Evolutionary conservation across 30 jellyfish, hydroid and myxozoan species (phyloP), one percentile per base, ranked within the genome.

Genomic region (Nemopilema nomurai): DNA sequence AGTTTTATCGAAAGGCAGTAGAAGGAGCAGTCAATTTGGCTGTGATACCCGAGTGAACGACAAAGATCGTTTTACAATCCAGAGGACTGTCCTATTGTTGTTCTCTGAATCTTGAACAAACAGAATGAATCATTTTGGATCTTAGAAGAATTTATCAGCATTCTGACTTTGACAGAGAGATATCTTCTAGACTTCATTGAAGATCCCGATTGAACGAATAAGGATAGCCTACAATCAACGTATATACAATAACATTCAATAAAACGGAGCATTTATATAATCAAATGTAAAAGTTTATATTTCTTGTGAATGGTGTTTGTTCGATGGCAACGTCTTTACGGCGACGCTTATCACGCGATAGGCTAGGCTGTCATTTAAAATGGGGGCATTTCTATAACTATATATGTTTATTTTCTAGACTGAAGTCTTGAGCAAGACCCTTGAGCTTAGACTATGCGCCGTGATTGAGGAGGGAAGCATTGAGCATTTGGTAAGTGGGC

Each of bases 361-460:
- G 63, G 64, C 4, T 68, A 68, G 50, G 26, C 21, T 22, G 18
- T 6, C 8, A 20, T 1, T 68, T 18, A 18, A 4, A 13, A 18
- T 20, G 78, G 9, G 26, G 0, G 18, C 26, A 4, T 32, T 25
- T 21, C 16, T n/a, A 1, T 22, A 0, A 16, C 21, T 51, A 26
- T 79, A 26, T 62, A 22, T 28, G 29, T 53, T 57, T 25, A 20
- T 24, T 50, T 41, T 51, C 1, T 25, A 84, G 93, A 84, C 93
- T 3, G 85, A 84, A 65, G 85, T 84, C 16, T 78, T 84, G 62
- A 84, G 83, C 79, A 84, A 84, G n/a, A 84, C 72, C 7, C 67
- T 84, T 22, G 93, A 84, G 49, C 80, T 84, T 49, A 84, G 87
- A 49, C 23, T 84, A 49, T 33, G 82, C 31, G 93, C 85, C 8